Evolutionary conservation across 2,888 invertebrate species (phyloP).

Genomic region (Eupithecia pulchellata): DNA sequence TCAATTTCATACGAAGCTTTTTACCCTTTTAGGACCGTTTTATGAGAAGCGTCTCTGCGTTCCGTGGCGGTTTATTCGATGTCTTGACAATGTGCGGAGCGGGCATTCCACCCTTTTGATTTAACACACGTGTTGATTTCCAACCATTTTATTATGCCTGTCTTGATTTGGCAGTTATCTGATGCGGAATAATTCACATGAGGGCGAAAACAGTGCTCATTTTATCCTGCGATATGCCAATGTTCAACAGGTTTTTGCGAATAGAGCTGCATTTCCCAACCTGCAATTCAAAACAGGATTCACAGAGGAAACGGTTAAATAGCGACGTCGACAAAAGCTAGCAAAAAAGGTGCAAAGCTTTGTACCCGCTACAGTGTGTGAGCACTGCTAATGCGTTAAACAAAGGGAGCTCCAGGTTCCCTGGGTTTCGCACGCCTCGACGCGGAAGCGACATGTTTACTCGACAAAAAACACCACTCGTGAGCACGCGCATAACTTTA

Average conservation of each 20-base stretch:
- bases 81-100: neutral
- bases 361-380: conserved; percentile 53
- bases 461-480: conserved; percentile 65
- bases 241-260: neutral
- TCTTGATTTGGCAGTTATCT: conserved; percentile 3
- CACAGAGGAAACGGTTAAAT: conserved; percentile 26
- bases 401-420: conserved; percentile 76
- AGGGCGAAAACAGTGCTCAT: neutral
- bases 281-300: conserved; percentile 17
- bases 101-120: conserved; percentile 3
- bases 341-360: conserved; percentile 42
- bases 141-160: neutral
- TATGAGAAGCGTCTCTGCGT: neutral
- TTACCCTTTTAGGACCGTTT: conserved; percentile 21
- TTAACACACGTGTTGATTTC: neutral
- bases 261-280: conserved; percentile 3
- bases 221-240: neutral
- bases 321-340: conserved; percentile 11
- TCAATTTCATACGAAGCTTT: conserved; percentile 25
- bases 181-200: neutral
- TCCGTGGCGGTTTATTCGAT: conserved; percentile 1
- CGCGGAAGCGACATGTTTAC: conserved; percentile 75
- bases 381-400: conserved; percentile 63
- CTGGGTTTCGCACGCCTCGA: conserved; percentile 77
- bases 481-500: conserved; percentile 59